Percentiles rank a stretch among this genome's conserved stretches.
Conservation (phyloP, 2,797 vertebrate species). For the Anomalospiza imberbis region DNA sequence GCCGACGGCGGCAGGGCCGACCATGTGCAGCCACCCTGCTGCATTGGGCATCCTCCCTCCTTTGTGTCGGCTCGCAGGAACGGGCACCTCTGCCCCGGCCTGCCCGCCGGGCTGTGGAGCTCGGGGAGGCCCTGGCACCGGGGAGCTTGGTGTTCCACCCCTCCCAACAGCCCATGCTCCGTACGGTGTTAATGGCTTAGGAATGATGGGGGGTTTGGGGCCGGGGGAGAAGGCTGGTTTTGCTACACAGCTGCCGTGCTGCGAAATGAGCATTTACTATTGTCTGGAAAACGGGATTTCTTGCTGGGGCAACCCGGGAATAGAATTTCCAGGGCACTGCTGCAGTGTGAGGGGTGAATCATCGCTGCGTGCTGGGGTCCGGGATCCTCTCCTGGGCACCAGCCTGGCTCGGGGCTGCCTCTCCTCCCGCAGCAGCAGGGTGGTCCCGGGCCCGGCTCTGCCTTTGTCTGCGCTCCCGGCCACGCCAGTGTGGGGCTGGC, state of each 20-base stretch:
- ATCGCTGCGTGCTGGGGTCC: not conserved
- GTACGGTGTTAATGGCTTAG: not conserved
- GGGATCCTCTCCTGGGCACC: not conserved
- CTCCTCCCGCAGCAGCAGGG: not conserved
- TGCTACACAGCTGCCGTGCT: not conserved
- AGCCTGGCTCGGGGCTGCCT: not conserved
- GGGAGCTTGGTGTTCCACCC: not conserved
- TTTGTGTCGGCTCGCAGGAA: not conserved
- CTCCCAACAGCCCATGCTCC: not conserved
- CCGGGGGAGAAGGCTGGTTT: not conserved
- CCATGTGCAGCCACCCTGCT: constrained; percentile 7
- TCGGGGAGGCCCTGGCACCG: not conserved
- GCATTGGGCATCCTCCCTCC: not conserved
- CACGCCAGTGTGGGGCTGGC: not conserved
- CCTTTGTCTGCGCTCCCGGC: constrained; percentile 24
- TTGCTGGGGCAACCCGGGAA: not conserved
- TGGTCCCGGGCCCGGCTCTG: not conserved
- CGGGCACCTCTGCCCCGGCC: not conserved
- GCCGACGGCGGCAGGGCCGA: not conserved
- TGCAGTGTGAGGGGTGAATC: constrained; percentile 24
- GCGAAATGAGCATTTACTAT: not conserved
- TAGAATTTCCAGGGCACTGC: not conserved
- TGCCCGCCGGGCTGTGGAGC: accelerated
- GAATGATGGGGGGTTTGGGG: not conserved
- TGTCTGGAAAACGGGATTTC: not conserved